Base-by-base conservation (phyloP, 1,140 invertebrate species). In the Formica selysi region DNA sequence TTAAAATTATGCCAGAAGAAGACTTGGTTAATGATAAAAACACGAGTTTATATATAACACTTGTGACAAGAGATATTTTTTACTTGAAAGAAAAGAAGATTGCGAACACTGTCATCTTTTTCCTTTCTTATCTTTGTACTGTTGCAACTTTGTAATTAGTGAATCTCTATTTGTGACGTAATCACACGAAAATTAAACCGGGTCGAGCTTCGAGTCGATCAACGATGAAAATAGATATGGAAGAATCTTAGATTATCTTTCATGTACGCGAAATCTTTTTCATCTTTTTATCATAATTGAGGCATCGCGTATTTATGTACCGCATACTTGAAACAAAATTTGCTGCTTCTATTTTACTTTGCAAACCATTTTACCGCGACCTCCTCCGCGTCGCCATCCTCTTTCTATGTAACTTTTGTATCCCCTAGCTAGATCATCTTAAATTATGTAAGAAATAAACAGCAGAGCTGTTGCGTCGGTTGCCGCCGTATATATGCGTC, bases 401-500 rank as follows among this genome's bases (percentile, higher is more conserved):
- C 51, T 57, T 73, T 29, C 54, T 62, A 7, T 71, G 32, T 54
- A 32, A 73, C 86, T 79, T 86, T 26, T 67, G 19, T 86, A 62
- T 83, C 32, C 62, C 65, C 13, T 51, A 16, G 1, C 48, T 59
- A 41, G 65, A 76, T 54, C 48, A 59, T 71, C 19, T 87, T 90
- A 85, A 87, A 90, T 90, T 90, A 90, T 90, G 89, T 87, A 90
- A 87, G 86, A 90, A 90, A 90, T 87, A 90, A 90, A 90, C 86
- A 90, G 59, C n/a, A 11, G 38, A 36, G 36, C 67, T 36, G 32
- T 26, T n/a, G 26, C 48, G 19, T 51, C 26, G 32, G 36, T 73
- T 29, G 44, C 41, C 41, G 38, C 57, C 6, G n/a, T 78, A 51
- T 26, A 51, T 67, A 22, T 61, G 51, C 62, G 36, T 70, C 36